Evolutionary conservation across 2,113 vertebrate species (phyloP).

Genomic region (Grammomys dolichurus): DNA sequence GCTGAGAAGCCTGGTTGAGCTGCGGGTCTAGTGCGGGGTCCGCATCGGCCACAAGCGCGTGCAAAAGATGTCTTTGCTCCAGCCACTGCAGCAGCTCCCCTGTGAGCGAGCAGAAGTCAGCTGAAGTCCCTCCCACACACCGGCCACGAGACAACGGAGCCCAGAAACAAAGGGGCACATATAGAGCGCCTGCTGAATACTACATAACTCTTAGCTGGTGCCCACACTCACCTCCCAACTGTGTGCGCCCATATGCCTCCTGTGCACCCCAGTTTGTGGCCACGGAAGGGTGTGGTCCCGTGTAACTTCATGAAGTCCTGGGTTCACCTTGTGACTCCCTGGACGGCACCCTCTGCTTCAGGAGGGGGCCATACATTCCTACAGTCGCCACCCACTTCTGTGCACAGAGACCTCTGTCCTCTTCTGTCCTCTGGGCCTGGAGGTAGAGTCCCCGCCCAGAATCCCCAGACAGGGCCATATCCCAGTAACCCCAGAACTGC

Average conservation of each 20-base stretch:
- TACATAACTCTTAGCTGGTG: not conserved
- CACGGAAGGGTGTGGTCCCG: not conserved
- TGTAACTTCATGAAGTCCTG: not conserved
- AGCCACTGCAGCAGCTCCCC: conserved; percentile 69
- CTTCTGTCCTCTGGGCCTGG: not conserved
- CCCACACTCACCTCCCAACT: not conserved
- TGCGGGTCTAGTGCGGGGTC: rapidly evolving
- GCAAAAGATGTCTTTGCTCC: conserved; percentile 34
- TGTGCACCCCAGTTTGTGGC: not conserved
- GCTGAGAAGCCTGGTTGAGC: not conserved
- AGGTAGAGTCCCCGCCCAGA: not conserved
- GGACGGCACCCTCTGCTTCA: not conserved
- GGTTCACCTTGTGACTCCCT: too few species aligned
- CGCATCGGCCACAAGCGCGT: not conserved
- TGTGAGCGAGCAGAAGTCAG: conserved; percentile 22
- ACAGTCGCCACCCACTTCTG: too few species aligned
- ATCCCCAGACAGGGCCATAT: too few species aligned
- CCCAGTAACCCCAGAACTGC: too few species aligned
- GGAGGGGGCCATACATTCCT: not conserved
- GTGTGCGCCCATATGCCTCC: not conserved
- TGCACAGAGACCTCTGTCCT: too few species aligned
- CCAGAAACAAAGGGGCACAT: not conserved
- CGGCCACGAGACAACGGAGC: too few species aligned
- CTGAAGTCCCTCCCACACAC: not conserved
- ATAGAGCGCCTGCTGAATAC: not conserved